These are phyloP conservation scores for Tipula helvola DNA, from an alignment of 2,888 invertebrate genomes.

Conservation along the genomic window DNA sequence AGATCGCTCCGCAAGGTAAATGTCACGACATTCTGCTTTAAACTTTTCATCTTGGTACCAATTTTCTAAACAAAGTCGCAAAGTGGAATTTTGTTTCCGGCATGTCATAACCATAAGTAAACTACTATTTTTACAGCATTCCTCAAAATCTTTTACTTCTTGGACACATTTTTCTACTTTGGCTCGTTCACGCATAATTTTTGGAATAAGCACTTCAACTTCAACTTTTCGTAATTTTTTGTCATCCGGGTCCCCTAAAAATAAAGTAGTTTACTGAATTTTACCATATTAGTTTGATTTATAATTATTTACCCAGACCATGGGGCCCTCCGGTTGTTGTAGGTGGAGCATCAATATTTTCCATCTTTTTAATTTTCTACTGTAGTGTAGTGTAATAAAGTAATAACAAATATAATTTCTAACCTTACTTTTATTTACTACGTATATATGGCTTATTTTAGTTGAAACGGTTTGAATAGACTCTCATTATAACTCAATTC, in stretches of 20 bases:
- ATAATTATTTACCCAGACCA: background rate
- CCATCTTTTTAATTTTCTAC: background rate
- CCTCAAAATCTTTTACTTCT: slow-evolving; percentile 56
- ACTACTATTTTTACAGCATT: slow-evolving; percentile 58
- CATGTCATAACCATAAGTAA: slow-evolving; percentile 64
- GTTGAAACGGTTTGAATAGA: no score
- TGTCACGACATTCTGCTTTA: slow-evolving; percentile 54
- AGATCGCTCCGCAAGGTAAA: slow-evolving; percentile 69
- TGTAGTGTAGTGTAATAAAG: background rate
- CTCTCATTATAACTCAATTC: no score
- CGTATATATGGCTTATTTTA: no score
- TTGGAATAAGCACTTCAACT: slow-evolving; percentile 74
- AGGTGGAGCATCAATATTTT: background rate
- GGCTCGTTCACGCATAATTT: slow-evolving; percentile 74
- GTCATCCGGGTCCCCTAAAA: slow-evolving; percentile 76
- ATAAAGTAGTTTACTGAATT: background rate
- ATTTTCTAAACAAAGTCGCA: slow-evolving; percentile 55
- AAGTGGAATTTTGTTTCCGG: slow-evolving; percentile 50
- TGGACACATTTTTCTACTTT: slow-evolving; percentile 62
- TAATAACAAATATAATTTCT: background rate
- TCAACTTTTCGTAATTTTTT: slow-evolving; percentile 75
- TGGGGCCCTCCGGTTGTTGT: background rate
- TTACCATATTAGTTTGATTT: background rate
- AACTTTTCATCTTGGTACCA: slow-evolving; percentile 75
- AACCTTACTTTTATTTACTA: background rate